Percentiles rank a stretch among this genome's conserved stretches.
phyloP scores from a whole-genome alignment of 2,113 vertebrate species.

The Python bivittatus region DNA sequence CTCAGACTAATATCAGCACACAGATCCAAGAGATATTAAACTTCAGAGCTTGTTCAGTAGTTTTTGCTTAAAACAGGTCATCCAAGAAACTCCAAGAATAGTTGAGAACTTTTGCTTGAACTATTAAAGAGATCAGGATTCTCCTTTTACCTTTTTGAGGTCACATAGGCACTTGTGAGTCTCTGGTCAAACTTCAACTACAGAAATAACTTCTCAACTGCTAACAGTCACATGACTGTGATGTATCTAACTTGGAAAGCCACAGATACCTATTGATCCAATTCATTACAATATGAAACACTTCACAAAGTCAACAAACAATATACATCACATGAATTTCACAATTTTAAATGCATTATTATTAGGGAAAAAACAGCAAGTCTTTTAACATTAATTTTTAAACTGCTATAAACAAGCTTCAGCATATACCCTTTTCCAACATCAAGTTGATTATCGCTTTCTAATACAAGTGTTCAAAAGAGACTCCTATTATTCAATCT shows the following conservation, averaged over 20 bases:
- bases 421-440: neutral
- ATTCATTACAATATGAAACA: no score
- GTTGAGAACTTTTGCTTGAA: constrained; percentile 6
- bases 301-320: no score
- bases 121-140: neutral
- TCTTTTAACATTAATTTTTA: neutral
- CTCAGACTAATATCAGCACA: neutral
- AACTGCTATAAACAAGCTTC: neutral
- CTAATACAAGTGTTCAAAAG: no score
- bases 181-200: neutral
- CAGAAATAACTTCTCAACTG: neutral
- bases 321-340: no score
- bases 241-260: no score
- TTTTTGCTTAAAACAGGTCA: constrained; percentile 12
- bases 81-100: neutral
- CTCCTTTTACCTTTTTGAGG: neutral
- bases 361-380: neutral
- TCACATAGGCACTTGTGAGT: neutral
- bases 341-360: no score
- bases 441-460: no score
- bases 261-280: no score
- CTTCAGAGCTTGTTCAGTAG: neutral
- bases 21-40: constrained; percentile 3
- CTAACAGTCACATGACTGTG: neutral
- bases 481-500: neutral